Conservation (phyloP, 1,140 invertebrate species). For the Drusus annulatus region DNA sequence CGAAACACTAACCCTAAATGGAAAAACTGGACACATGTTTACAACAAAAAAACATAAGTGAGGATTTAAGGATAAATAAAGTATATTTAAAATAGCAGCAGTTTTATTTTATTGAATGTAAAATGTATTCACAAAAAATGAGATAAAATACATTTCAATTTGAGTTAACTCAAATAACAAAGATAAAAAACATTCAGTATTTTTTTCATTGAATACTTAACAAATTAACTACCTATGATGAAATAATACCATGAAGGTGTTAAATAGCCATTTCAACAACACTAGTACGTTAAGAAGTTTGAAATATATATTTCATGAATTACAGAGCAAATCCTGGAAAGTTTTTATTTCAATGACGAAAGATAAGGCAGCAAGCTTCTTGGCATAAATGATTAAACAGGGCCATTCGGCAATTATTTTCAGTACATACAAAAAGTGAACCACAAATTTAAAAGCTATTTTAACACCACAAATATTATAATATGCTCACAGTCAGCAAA, state of each 20-base stretch:
- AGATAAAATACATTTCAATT: constrained; percentile 20
- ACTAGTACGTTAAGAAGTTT: too few species aligned
- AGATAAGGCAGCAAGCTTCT: too few species aligned
- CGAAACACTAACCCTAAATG: constrained; percentile 26
- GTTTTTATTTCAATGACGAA: too few species aligned
- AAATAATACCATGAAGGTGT: constrained; percentile 1
- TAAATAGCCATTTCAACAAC: neutral
- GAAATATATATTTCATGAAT: too few species aligned
- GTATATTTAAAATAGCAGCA: neutral
- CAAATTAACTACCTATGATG: constrained; percentile 8
- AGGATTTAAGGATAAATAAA: constrained; percentile 32
- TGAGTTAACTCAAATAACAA: constrained; percentile 18
- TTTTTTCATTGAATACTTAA: constrained; percentile 20
- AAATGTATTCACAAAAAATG: neutral
- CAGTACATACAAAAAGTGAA: too few species aligned
- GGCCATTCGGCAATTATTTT: too few species aligned
- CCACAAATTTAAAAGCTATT: neutral
- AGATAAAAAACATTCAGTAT: constrained; percentile 24
- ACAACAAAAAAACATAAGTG: neutral
- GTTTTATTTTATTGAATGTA: constrained; percentile 20
- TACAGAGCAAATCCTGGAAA: too few species aligned
- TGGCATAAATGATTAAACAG: too few species aligned
- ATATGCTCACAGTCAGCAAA: constrained; percentile 10
- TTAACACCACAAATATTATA: constrained; percentile 4
- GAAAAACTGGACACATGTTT: neutral